A percentile compares a stretch with the other conserved stretches of the same genome.
Conservation (phyloP, 2,888 invertebrate species). For the Lacanobia oleracea region DNA sequence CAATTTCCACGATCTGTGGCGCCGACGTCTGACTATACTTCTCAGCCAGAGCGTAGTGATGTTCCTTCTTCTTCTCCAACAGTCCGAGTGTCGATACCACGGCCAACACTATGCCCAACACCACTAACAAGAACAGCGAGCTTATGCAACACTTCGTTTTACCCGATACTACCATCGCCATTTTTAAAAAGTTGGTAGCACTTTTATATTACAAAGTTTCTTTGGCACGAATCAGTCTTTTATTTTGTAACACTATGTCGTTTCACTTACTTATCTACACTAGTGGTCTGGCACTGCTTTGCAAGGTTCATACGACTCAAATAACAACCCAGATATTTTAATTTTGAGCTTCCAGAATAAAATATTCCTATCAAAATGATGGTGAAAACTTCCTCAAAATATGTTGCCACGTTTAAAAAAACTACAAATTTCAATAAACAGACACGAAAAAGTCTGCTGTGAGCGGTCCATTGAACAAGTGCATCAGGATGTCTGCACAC, state of each 20-base stretch:
- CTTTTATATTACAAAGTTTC: conserved; percentile 36
- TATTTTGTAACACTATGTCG: conserved; percentile 28
- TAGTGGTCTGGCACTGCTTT: neutral
- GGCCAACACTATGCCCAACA: conserved; percentile 80
- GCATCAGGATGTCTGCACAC: neutral
- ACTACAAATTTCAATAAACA: too few relatives aligned
- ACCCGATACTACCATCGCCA: conserved; percentile 86
- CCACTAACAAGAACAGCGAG: conserved; percentile 75
- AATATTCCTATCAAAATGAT: neutral
- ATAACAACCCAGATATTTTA: neutral
- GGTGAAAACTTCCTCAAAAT: neutral
- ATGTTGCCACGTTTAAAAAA: neutral
- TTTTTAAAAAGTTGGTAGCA: conserved; percentile 57
- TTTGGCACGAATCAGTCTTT: conserved; percentile 66
- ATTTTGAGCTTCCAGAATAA: neutral
- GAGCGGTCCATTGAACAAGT: neutral
- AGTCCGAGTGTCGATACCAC: conserved; percentile 78
- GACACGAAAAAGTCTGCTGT: neutral
- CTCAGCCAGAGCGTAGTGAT: conserved; percentile 76
- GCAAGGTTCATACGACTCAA: neutral
- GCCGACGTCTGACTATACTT: conserved; percentile 76
- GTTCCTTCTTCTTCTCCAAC: conserved; percentile 69
- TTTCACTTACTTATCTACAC: conserved; percentile 9
- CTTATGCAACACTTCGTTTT: conserved; percentile 82
- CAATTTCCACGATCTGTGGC: conserved; percentile 68